These are phyloP conservation scores for Nemurella pictetii DNA, from an alignment of 2,888 invertebrate species.

Conservation along the genomic window DNA sequence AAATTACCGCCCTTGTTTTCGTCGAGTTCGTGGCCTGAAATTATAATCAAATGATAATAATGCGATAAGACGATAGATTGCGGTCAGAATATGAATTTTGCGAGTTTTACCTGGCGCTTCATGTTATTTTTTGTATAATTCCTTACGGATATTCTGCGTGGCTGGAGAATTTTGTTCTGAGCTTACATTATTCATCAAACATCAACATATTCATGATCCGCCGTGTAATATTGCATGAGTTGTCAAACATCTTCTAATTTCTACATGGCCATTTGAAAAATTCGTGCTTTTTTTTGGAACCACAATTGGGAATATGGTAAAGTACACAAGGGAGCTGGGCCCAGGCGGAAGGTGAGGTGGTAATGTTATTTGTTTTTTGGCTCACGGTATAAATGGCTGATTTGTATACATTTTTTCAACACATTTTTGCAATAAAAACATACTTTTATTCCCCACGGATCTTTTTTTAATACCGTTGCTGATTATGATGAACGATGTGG, in stretches of 20 bases:
- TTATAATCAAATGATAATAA: background rate
- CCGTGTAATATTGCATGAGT: background rate
- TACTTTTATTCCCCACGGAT: background rate
- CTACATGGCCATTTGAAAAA: background rate
- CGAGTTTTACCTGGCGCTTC: background rate
- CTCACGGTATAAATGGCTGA: background rate
- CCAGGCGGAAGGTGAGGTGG: background rate
- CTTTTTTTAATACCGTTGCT: background rate
- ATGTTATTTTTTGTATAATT: background rate
- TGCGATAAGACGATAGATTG: background rate
- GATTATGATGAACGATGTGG: background rate
- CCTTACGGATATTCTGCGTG: background rate
- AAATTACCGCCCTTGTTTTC: background rate
- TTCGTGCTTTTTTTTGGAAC: background rate
- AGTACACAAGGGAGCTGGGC: background rate
- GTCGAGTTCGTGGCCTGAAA: background rate
- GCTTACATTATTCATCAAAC: background rate
- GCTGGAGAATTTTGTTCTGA: background rate
- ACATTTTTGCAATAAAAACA: background rate
- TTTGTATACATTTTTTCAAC: background rate
- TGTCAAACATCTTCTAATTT: background rate
- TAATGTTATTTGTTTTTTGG: background rate
- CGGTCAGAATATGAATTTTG: background rate
- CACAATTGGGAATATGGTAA: background rate
- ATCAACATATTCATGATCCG: background rate